Evolutionary conservation across 1,140 invertebrate genomes (phyloP).

Genomic region (Trichomalopsis sarcophagae): DNA sequence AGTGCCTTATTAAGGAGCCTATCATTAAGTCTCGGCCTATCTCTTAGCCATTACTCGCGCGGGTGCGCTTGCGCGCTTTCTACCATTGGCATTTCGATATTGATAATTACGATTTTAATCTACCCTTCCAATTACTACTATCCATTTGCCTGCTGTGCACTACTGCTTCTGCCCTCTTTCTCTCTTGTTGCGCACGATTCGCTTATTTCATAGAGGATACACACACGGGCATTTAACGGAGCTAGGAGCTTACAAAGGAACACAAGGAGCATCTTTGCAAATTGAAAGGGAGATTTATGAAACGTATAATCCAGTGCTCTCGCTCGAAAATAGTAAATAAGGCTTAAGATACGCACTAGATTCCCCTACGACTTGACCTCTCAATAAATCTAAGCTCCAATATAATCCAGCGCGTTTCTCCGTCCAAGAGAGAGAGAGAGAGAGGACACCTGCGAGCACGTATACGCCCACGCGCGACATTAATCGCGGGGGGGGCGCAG

Average conservation of each 20-base stretch:
- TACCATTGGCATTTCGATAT: constrained; percentile 64
- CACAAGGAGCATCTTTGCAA: neutral
- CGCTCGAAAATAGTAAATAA: neutral
- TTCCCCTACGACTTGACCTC: neutral
- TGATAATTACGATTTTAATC: constrained; percentile 70
- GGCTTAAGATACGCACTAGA: neutral
- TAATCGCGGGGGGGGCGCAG: neutral
- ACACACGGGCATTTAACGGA: no score
- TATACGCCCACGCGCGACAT: neutral
- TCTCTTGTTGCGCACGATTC: constrained; percentile 30
- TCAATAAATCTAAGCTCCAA: constrained; percentile 1
- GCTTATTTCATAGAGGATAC: constrained; percentile 45
- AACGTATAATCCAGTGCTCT: neutral
- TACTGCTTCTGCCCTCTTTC: constrained; percentile 15
- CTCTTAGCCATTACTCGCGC: constrained; percentile 63
- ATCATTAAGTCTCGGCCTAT: constrained; percentile 68
- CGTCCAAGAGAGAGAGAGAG: neutral
- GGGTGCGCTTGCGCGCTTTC: constrained; percentile 34
- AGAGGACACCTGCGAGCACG: neutral
- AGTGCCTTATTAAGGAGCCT: constrained; percentile 68
- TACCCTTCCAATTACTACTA: constrained; percentile 64
- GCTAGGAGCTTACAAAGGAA: no score
- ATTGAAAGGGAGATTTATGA: neutral
- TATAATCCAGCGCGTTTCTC: neutral
- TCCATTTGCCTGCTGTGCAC: constrained; percentile 58